Base-by-base conservation (phyloP, 2,888 invertebrate genomes). In the Meteorus colon region DNA sequence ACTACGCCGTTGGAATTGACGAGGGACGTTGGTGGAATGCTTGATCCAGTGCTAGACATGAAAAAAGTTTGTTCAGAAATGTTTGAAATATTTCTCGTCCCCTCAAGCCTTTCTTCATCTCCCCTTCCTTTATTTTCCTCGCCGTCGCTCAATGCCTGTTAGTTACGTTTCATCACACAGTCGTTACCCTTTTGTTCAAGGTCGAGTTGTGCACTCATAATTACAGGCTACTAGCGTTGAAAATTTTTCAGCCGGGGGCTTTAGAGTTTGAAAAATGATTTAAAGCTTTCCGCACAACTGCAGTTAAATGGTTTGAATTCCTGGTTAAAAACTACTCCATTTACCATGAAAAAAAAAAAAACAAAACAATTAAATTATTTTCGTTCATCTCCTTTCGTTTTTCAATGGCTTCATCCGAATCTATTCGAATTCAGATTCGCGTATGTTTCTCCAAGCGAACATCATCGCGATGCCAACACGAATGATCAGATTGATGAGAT, bases 251-350 rank as follows among this genome's bases (percentile, higher is more conserved):
- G 16, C 65, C 37, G n/a, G n/a, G 37, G 19, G 16, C 37, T 37
- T 10, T 5, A 6, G 24, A 24, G 41, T 41, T 65, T 37, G 65
- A n/a, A 41, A 65, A 37, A n/a, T 41, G 65, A 65, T 65, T 65
- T 65, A 55, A 65, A 65, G n/a, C 34, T 65, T 65, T 65, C 65
- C 34, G 24, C 65, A 41, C 41, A 19, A 65, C 34, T 65, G 65
- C n/a, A 37, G 41, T n/a, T 65, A 10, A 65, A 65, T 65, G 19
- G 63, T 63, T 16, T 14, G 34, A 34, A 29, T 63, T 63, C 29
- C 16, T 16, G 4, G 48, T 48, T 48, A n/a, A n/a, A 48, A 48
- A 48, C 16, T 8, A 41, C 41, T 12, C 8, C 12, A 12, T 41
- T 41, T 34, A 34, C 8, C 41, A 41, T 8, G 1, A 12, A 12